Base-by-base conservation (phyloP, 2,888 invertebrate genomes). In the Acleris emargana region DNA sequence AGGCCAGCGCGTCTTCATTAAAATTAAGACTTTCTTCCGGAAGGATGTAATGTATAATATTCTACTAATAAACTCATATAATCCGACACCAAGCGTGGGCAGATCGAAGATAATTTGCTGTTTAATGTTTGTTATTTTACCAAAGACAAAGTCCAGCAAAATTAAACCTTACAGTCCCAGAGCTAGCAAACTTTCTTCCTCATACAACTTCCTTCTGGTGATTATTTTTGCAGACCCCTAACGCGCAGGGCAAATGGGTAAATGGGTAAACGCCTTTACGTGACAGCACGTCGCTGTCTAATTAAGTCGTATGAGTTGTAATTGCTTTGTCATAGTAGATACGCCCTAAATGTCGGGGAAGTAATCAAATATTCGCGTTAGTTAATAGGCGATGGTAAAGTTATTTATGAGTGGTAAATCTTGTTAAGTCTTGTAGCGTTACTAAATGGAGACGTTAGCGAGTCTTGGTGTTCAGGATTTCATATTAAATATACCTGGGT, bases 281-380 rank as follows among this genome's bases (percentile, higher is more conserved):
- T 59, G 63, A 67, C 59, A 59, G 38, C 17, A 49, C 50, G 63
- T 59, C 43, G 54, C 58, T 13, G 58, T 13, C 32, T 61, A 61
- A 66, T 66, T 66, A 66, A 60, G 55, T 61, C 32, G 43, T 51
- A 16, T 52, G 51, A 55, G 50, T 20, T 52, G 51, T 66, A 66
- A 66, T 61, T 66, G 61, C 61, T 51, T 61, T 66, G 66, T 66
- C 59, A 59, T 60, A 59, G 50, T 42, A 55, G 28, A 38, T 22
- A 9, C 50, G 55, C 50, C 32, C 32, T 59, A 49, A 53, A 60
- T 51, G 38, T 22, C 43, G 61, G 50, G 60, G 64, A 55, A 60
- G 60, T 66, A 55, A 64, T 64, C 54, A 64, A 64, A 66, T 66
- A 64, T 61, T 52, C 32, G 32, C 22, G 51, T 60, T 66, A 52